phyloP scores from a whole-genome alignment of 2,113 vertebrate genomes.

The Clarias macrocephalus region DNA sequence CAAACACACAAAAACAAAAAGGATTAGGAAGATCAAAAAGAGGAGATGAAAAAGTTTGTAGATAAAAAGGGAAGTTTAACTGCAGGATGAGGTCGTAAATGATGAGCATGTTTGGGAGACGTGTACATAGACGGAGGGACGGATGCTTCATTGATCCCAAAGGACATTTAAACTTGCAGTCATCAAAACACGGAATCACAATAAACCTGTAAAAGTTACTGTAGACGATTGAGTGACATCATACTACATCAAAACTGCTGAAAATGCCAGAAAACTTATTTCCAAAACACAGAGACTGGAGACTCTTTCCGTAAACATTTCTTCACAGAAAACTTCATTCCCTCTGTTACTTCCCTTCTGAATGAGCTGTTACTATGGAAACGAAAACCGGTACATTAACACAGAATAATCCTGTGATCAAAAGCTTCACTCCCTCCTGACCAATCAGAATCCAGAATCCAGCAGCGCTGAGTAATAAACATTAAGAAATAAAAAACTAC shows the following conservation, averaged over 20 bases:
- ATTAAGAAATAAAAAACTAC: conserved; percentile 62
- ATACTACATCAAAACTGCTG: too few relatives aligned
- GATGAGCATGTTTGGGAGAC: too few relatives aligned
- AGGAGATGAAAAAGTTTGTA: background rate
- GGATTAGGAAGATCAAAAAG: background rate
- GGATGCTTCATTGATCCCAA: too few relatives aligned
- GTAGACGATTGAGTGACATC: too few relatives aligned
- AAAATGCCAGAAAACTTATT: background rate
- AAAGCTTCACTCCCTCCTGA: background rate
- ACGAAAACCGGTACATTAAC: background rate
- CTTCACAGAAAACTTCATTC: background rate
- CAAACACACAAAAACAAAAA: background rate
- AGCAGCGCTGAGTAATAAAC: background rate
- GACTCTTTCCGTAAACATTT: background rate
- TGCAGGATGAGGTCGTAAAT: too few relatives aligned
- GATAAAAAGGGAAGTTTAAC: background rate
- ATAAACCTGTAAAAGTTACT: too few relatives aligned
- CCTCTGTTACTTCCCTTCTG: background rate
- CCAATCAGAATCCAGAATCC: background rate
- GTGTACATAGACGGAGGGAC: too few relatives aligned
- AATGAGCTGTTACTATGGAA: background rate
- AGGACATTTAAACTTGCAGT: too few relatives aligned
- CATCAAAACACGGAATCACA: too few relatives aligned
- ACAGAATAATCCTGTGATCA: background rate
- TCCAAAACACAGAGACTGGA: background rate